Evolutionary conservation across 2,888 invertebrate species (phyloP), one percentile per base, ranked within the genome.

Genomic region (Phengaris alcon): DNA sequence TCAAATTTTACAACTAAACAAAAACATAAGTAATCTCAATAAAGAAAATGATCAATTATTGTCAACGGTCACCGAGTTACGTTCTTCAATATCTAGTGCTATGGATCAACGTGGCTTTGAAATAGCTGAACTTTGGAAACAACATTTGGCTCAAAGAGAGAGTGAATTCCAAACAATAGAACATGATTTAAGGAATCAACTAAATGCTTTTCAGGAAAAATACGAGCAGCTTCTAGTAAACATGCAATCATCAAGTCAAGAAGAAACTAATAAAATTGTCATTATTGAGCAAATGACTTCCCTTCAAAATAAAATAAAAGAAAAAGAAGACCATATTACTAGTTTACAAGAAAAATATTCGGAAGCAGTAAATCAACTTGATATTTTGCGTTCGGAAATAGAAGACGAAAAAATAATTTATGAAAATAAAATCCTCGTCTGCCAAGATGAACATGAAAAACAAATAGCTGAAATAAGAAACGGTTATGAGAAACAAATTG

Each of bases 121-220:
- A 88, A 94, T 96, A 76, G 96, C 96, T 10, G 95, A 95, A 86
- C 91, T 95, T 82, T 96, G 96, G 96, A 95, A 96, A 82, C 92
- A 95, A 79, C 96, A 96, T 86, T 84, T 96, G 76, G 91, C 94
- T n/a, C 93, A 94, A 80, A 93, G 95, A 68, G 96, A 96, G 89
- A 89, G 87, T 10, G 96, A 95, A 80, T 95, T 95, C 82, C 89
- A 92, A 77, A 89, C 91, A 79, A 83, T 85, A 6, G 95, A 95
- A 86, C 85, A 88, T 75, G 91, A 91, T 74, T 86, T 95, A 10
- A 87, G 92, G 80, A 86, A 85, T 68, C 94, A 95, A 86, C 86
- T 95, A 52, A 87, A 82, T 79, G 89, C 90, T 79, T 85, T 93
- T 69, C 94, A 94, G 82, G 87, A 84, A 3, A 93, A 92, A 82